These are phyloP conservation scores for Limnephilus marmoratus DNA, from an alignment of 2,888 invertebrate species.

Conservation along the genomic window DNA sequence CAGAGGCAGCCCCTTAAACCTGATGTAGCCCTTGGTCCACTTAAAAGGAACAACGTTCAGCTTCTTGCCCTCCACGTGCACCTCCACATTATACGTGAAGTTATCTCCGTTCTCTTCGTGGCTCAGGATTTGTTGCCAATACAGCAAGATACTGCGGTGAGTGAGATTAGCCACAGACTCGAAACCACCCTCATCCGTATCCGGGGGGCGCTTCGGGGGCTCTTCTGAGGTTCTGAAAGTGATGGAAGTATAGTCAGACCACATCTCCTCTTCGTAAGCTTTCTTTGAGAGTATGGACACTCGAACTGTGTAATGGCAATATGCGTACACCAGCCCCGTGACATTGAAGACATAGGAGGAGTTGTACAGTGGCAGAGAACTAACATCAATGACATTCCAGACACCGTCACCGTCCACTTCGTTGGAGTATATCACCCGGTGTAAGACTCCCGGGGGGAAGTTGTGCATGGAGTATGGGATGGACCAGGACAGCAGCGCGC, in stretches of 20 bases:
- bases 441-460: too few relatives aligned
- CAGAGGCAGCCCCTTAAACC: conserved; percentile 76
- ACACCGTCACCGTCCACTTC: conserved; percentile 71
- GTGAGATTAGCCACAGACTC: too few relatives aligned
- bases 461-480: too few relatives aligned
- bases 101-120: too few relatives aligned
- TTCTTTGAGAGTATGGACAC: too few relatives aligned
- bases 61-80: conserved; percentile 75
- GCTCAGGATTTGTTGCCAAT: too few relatives aligned
- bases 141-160: too few relatives aligned
- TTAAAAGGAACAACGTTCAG: conserved; percentile 59
- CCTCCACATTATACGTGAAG: conserved; percentile 72
- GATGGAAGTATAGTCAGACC: conserved; percentile 72
- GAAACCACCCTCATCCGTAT: conserved; percentile 79
- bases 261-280: too few relatives aligned
- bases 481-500: conserved; percentile 67
- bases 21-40: conserved; percentile 75
- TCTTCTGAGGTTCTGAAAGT: conserved; percentile 80
- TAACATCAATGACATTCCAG: conserved; percentile 74
- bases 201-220: conserved; percentile 82
- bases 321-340: conserved; percentile 71
- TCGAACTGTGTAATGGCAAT: too few relatives aligned
- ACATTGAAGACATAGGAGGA: conserved; percentile 72
- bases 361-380: conserved; percentile 70
- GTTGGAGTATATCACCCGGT: conserved; percentile 69